phyloP scores from a whole-genome alignment of 2,113 vertebrate genomes.

The Butorides virescens region DNA sequence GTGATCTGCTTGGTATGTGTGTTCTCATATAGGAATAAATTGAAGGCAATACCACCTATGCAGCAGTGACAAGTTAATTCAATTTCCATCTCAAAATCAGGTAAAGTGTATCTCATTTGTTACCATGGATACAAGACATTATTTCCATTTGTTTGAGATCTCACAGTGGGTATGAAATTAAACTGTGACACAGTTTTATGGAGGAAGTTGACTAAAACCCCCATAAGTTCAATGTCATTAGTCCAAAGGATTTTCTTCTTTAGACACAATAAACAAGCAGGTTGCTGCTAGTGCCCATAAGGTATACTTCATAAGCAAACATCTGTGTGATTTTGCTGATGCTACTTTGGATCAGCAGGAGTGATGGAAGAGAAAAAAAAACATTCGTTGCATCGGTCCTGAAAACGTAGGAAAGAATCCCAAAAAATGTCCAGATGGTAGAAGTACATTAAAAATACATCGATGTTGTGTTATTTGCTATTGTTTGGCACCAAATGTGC shows the following conservation, averaged over 20 bases:
- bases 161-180: slow-evolving; percentile 64
- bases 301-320: background rate
- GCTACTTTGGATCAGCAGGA: background rate
- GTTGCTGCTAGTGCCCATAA: background rate
- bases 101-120: slow-evolving; percentile 65
- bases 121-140: slow-evolving; percentile 64
- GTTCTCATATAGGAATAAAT: slow-evolving; percentile 25
- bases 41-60: slow-evolving; percentile 17
- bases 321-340: background rate
- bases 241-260: slow-evolving; percentile 28
- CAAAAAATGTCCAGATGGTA: background rate
- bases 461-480: background rate
- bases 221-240: slow-evolving; percentile 43
- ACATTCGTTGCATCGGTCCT: background rate
- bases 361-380: slow-evolving; percentile 4
- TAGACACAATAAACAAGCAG: background rate
- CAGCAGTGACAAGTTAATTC: slow-evolving; percentile 54
- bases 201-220: slow-evolving; percentile 37
- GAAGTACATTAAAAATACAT: slow-evolving; percentile 6
- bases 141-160: slow-evolving; percentile 62
- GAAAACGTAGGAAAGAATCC: background rate
- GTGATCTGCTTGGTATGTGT: background rate
- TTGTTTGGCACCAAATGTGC: background rate
- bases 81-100: slow-evolving; percentile 54
- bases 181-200: slow-evolving; percentile 51